Percentiles rank a stretch among this genome's conserved stretches.
phyloP scores from a whole-genome alignment of 2,888 invertebrate genomes.

The Apodemia zela region DNA sequence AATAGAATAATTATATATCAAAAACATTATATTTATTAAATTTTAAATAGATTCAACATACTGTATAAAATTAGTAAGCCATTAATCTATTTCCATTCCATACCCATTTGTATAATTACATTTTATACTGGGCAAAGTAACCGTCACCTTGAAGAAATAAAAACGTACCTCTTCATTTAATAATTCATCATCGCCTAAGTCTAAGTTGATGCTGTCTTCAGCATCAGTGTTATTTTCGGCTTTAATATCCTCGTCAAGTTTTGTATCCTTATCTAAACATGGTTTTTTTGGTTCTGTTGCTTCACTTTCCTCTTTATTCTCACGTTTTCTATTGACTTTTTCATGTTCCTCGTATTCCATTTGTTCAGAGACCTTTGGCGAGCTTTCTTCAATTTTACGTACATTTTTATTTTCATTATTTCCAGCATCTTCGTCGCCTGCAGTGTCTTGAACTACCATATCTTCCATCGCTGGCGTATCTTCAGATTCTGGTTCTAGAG shows the following conservation, averaged over 20 bases:
- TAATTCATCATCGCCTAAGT: conserved; percentile 90
- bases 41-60: conserved; percentile 23
- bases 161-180: conserved; percentile 88
- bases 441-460: conserved; percentile 72
- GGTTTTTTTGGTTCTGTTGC: conserved; percentile 57
- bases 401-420: conserved; percentile 25
- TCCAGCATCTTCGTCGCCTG: conserved; percentile 66
- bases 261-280: conserved; percentile 56
- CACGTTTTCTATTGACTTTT: conserved; percentile 59
- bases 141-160: conserved; percentile 70
- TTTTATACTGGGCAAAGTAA: conserved; percentile 50
- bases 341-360: conserved; percentile 59
- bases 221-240: conserved; percentile 83
- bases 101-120: conserved; percentile 53
- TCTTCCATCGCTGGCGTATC: conserved; percentile 71
- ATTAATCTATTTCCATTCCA: conserved; percentile 65
- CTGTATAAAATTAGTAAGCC: background rate
- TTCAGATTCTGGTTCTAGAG: conserved; percentile 56
- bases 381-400: conserved; percentile 29
- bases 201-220: conserved; percentile 90
- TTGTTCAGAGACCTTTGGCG: conserved; percentile 39
- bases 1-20: conserved; percentile 37
- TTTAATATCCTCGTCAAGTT: conserved; percentile 60
- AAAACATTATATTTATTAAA: conserved; percentile 35
- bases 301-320: conserved; percentile 58